Evolutionary conservation across 2,113 vertebrate genomes (phyloP), one percentile per base, ranked within the genome.

Genomic region (Heterotis niloticus): DNA sequence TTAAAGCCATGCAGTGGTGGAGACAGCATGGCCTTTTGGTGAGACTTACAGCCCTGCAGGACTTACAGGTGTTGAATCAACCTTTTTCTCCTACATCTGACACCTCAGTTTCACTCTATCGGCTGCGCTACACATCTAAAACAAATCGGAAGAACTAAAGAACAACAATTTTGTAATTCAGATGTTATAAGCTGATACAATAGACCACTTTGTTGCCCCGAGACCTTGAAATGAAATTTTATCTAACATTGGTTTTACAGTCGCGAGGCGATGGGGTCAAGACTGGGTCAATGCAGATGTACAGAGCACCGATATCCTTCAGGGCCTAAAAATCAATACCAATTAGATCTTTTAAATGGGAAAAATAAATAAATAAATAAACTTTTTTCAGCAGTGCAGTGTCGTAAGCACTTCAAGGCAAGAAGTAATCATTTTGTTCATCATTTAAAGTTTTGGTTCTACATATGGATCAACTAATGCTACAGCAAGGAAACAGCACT

Each of bases 181-280:
- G n/a, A 7, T 56, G 44, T 44, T 57, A 20, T 73, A 57, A 54
- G 52, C 71, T 57, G 54, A 57, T 26, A 59, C 54, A 57, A 14
- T 26, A 57, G 26, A 23, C 12, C 7, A n/a, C 54, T 16, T 26
- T 24, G 26, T 24, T 26, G 14, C 54, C 54, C 64, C 24, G 57
- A 74, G 54, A 59, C 71, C 71, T 74, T 57, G 71, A 7, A 74
- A 14, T 59, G 71, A 74, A 59, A 74, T 59, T 16, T 74, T 74
- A 57, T 57, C n/a, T n/a, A 74, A 28, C 54, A 17, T 51, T 16
- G 34, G 20, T 20, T 72, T 72, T n/a, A 26, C 23, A 72, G 5
- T 56, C 14, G n/a, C 23, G 70, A 72, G 34, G 54, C 11, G 57
- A 54, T 9, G 5, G 13, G 0, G 24, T 59, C 44, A 59, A 51